These are phyloP conservation scores for Lutjanus argentimaculatus DNA, from an alignment of 2,797 vertebrate species.

Conservation along the genomic window DNA sequence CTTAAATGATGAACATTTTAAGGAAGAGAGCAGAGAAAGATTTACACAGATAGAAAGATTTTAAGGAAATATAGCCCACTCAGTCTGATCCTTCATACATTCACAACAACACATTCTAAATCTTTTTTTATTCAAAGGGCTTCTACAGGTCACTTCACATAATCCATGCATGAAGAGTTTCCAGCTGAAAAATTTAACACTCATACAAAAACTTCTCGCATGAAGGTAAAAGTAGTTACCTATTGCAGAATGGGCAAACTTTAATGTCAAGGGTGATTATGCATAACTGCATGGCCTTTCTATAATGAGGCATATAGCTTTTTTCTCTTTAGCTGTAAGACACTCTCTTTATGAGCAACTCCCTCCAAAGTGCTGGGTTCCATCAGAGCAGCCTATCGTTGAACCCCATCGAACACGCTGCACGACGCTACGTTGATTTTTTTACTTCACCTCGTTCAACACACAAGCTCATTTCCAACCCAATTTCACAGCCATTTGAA, in stretches of 20 bases:
- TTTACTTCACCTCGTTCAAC: slow-evolving; percentile 44
- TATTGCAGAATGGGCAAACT: slow-evolving; percentile 1
- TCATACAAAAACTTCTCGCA: neutral
- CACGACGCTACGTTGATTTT: slow-evolving; percentile 20
- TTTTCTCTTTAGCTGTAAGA: neutral
- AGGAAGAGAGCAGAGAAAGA: neutral
- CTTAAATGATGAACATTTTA: neutral
- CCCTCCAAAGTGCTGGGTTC: slow-evolving; percentile 21
- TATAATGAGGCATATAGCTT: slow-evolving; percentile 18
- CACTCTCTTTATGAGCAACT: neutral
- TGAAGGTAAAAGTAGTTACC: neutral
- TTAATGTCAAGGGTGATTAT: slow-evolving; percentile 51
- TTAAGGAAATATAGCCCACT: neutral
- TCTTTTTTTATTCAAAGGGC: neutral
- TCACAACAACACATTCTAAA: neutral
- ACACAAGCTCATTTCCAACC: slow-evolving; percentile 62
- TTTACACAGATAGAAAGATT: neutral
- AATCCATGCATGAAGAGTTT: neutral
- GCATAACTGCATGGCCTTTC: slow-evolving; percentile 20
- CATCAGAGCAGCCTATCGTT: slow-evolving; percentile 36
- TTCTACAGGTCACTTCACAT: slow-evolving; percentile 3
- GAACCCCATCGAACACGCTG: slow-evolving; percentile 45
- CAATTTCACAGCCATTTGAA: slow-evolving; percentile 77
- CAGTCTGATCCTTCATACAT: neutral
- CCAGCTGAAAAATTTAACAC: slow-evolving; percentile 4